These are phyloP conservation scores for Etia nguti DNA, from an alignment of 2,113 vertebrate genomes.

Conservation along the genomic window DNA sequence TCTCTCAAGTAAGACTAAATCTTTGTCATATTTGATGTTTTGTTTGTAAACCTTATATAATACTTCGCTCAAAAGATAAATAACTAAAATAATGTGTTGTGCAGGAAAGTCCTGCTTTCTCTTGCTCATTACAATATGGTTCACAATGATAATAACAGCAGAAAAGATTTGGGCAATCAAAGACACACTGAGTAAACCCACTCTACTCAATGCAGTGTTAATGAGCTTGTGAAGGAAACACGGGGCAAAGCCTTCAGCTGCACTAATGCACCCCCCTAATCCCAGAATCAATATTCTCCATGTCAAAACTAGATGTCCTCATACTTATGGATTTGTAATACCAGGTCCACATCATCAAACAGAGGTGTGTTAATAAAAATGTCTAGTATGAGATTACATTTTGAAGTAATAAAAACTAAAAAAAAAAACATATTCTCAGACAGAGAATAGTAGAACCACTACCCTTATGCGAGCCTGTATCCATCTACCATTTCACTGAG, in stretches of 20 bases:
- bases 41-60: not conserved
- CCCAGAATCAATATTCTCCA: slow-evolving; percentile 34
- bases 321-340: slow-evolving; percentile 22
- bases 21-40: not conserved
- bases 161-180: not conserved
- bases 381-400: not conserved
- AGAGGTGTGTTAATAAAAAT: not conserved
- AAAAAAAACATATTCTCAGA: not conserved
- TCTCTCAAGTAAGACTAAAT: not conserved
- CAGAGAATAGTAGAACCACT: not conserved
- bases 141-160: not conserved
- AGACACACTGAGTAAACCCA: slow-evolving; percentile 13
- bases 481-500: not conserved
- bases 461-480: not conserved
- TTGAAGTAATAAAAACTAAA: not conserved
- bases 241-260: not conserved
- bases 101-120: not conserved
- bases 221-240: slow-evolving; percentile 17
- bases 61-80: not conserved
- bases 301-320: not conserved
- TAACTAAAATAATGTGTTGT: not conserved
- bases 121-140: not conserved
- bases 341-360: slow-evolving; percentile 7
- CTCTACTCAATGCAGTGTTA: slow-evolving; percentile 2
- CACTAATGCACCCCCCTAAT: slow-evolving; percentile 17